A percentile compares a stretch with the other conserved stretches of the same genome.
Conservation (phyloP, 2,797 vertebrate genomes). For the Scomberomorus guttatus region DNA sequence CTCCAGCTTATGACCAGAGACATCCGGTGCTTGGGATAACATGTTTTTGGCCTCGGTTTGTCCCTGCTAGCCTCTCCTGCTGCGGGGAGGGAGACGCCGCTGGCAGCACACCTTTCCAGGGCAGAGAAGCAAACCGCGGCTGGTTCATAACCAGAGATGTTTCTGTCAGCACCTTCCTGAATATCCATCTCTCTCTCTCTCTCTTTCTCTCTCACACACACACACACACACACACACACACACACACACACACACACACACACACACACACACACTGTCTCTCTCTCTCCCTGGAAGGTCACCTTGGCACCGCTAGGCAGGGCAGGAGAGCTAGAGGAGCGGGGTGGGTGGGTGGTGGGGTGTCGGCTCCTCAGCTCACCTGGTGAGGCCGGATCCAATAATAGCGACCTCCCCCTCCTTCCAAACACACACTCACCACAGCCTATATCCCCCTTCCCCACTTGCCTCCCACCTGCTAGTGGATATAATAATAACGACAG, state of each 20-base stretch:
- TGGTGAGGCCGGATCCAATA: constrained; percentile 81
- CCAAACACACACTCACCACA: constrained; percentile 47
- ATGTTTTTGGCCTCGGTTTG: constrained; percentile 38
- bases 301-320: constrained; percentile 78
- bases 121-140: constrained; percentile 57
- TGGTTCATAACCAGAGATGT: constrained; percentile 59
- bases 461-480: constrained; percentile 67
- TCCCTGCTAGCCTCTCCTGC: constrained; percentile 31
- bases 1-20: constrained; percentile 36
- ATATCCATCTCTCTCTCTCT: constrained; percentile 30
- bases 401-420: constrained; percentile 29
- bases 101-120: constrained; percentile 64
- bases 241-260: no score
- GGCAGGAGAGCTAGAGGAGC: constrained; percentile 47
- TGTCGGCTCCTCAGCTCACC: constrained; percentile 80
- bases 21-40: constrained; percentile 46
- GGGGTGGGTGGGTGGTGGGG: constrained; percentile 34
- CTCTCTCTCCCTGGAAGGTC: constrained; percentile 63
- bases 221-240: not conserved
- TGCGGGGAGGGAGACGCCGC: constrained; percentile 47
- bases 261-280: not conserved
- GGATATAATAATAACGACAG: constrained; percentile 54
- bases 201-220: constrained; percentile 21
- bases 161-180: constrained; percentile 67
- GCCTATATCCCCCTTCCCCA: no score